Percentiles rank a stretch among this genome's conserved stretches.
Conservation (phyloP, 2,888 invertebrate genomes). For the Hemistola chrysoprasaria region DNA sequence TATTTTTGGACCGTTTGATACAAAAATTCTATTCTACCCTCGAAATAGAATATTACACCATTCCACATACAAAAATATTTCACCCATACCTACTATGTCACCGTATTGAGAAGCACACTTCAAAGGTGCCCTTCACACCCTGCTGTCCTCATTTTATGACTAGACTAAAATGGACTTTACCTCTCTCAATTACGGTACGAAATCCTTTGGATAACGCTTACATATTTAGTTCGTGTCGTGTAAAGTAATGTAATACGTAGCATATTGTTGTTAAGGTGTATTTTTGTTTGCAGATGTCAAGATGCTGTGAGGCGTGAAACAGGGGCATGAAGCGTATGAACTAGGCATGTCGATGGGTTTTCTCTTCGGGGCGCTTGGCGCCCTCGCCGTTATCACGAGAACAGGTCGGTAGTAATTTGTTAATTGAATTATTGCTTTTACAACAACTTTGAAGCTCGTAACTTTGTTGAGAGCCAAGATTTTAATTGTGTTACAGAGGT, state of each 20-base stretch:
- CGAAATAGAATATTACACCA: background rate
- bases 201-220: background rate
- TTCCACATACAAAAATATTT: constrained; percentile 16
- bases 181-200: background rate
- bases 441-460: no score
- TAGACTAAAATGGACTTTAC: constrained; percentile 13
- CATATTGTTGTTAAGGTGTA: constrained; percentile 30
- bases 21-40: background rate
- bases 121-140: constrained; percentile 28
- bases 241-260: constrained; percentile 9
- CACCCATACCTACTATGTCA: constrained; percentile 14
- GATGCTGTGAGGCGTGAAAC: constrained; percentile 53
- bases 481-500: no score
- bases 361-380: constrained; percentile 63
- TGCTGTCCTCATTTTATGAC: constrained; percentile 10
- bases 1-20: no score
- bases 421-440: background rate
- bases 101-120: constrained; percentile 25
- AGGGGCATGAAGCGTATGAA: constrained; percentile 62
- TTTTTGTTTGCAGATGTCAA: constrained; percentile 54
- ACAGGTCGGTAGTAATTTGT: constrained; percentile 48
- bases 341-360: constrained; percentile 64
- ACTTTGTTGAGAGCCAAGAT: no score
- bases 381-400: constrained; percentile 61
- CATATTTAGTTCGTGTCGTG: background rate